Evolutionary conservation across 2,888 invertebrate genomes (phyloP).

Genomic region (Scelioninae gen. 1): DNA sequence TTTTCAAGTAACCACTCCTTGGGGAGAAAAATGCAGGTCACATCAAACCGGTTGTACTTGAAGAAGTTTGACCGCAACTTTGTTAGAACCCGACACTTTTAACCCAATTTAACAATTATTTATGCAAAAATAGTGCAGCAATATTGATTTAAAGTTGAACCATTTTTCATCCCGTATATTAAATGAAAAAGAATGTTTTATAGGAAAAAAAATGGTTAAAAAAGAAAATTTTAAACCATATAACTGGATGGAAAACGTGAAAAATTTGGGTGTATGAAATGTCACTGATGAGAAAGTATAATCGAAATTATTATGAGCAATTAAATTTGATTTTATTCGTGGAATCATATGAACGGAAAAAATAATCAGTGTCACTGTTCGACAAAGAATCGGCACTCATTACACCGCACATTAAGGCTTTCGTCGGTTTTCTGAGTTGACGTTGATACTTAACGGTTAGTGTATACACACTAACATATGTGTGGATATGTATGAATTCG

Average conservation of each 20-base stretch:
- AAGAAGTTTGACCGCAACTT: slow-evolving; percentile 38
- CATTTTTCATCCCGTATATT: too few species aligned
- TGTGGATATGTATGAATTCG: slow-evolving; percentile 12
- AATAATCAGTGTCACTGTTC: slow-evolving; percentile 20
- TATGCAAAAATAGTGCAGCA: background rate
- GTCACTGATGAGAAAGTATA: background rate
- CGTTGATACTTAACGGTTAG: slow-evolving; percentile 56
- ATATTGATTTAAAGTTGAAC: background rate
- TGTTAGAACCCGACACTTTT: slow-evolving; percentile 34
- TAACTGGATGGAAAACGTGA: too few species aligned
- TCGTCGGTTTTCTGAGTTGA: slow-evolving; percentile 49
- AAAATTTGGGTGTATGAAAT: background rate
- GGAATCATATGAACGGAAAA: background rate
- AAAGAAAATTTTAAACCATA: too few species aligned
- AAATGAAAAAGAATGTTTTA: background rate
- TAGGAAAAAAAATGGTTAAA: too few species aligned
- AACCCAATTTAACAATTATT: slow-evolving; percentile 7
- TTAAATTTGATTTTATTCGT: background rate
- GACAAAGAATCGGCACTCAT: slow-evolving; percentile 36
- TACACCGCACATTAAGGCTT: slow-evolving; percentile 44
- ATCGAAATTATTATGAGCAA: background rate
- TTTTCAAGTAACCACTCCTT: slow-evolving; percentile 32
- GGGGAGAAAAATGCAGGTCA: slow-evolving; percentile 47
- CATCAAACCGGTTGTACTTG: slow-evolving; percentile 49
- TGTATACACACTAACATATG: slow-evolving; percentile 21